Evolutionary conservation across 2,888 invertebrate species (phyloP).

Genomic region (Caenorhabditis sp.): DNA sequence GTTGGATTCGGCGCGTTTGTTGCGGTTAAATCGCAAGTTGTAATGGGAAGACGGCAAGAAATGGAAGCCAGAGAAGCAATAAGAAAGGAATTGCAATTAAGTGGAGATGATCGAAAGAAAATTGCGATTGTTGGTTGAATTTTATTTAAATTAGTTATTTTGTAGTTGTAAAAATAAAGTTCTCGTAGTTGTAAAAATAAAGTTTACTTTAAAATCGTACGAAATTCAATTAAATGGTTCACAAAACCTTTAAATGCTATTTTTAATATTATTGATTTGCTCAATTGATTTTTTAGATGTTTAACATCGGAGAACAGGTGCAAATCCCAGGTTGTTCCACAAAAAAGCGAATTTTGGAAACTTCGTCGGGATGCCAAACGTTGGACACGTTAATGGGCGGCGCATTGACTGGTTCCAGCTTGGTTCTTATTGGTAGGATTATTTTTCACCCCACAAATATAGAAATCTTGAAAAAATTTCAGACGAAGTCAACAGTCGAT

Average conservation of each 20-base stretch:
- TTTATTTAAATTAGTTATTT: constrained; percentile 4
- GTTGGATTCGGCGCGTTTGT: constrained; percentile 63
- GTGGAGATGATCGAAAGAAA: constrained; percentile 54
- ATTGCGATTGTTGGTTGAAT: constrained; percentile 38
- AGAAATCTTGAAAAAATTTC: too few species aligned
- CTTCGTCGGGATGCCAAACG: constrained; percentile 31
- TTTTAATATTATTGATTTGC: too few species aligned
- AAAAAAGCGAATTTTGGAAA: constrained; percentile 34
- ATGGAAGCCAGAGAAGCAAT: constrained; percentile 55
- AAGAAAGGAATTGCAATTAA: constrained; percentile 47
- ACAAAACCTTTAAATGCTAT: too few species aligned
- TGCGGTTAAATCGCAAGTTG: constrained; percentile 56
- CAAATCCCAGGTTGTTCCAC: constrained; percentile 43
- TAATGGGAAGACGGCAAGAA: constrained; percentile 59
- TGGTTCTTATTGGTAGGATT: constrained; percentile 30
- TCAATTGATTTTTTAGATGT: constrained; percentile 10
- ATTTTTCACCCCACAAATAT: not conserved
- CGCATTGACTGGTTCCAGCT: constrained; percentile 26
- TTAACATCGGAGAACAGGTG: constrained; percentile 37
- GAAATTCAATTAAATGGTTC: not conserved
- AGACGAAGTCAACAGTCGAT: constrained; percentile 29
- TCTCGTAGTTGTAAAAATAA: not conserved
- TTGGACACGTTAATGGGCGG: constrained; percentile 39
- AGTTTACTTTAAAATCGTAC: not conserved
- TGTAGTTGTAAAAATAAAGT: not conserved